phyloP scores from a whole-genome alignment of 2,888 invertebrate genomes.

The Diloba caeruleocephala region DNA sequence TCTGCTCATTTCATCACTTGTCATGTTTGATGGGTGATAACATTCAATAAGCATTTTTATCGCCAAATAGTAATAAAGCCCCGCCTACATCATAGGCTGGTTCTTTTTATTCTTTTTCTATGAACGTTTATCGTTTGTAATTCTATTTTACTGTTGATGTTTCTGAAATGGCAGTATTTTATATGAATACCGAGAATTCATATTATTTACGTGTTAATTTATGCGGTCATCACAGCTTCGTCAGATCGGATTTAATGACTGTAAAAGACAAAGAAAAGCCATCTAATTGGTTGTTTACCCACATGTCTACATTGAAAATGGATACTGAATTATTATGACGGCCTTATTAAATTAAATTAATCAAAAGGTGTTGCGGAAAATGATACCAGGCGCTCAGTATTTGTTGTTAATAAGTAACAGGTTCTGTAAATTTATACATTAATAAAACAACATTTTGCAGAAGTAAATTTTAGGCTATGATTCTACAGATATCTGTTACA shows the following conservation, averaged over 20 bases:
- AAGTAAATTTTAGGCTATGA: no score
- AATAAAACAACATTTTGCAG: no score
- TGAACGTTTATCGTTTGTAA: conserved; percentile 44
- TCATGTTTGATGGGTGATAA: conserved; percentile 64
- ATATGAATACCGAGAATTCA: conserved; percentile 54
- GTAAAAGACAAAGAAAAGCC: conserved; percentile 49
- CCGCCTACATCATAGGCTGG: conserved; percentile 44
- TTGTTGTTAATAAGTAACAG: no score
- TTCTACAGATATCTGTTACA: no score
- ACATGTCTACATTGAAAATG: conserved; percentile 41
- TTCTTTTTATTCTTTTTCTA: conserved; percentile 49
- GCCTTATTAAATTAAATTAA: conserved; percentile 25
- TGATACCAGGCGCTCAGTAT: no score
- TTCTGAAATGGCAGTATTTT: conserved; percentile 57
- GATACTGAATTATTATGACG: conserved; percentile 37
- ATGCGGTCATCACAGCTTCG: conserved; percentile 50
- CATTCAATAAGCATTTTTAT: conserved; percentile 69
- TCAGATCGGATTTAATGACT: conserved; percentile 48
- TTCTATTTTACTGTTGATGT: conserved; percentile 62
- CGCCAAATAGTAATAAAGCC: conserved; percentile 64
- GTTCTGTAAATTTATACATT: no score
- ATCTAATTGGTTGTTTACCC: conserved; percentile 47
- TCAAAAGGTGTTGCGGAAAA: conserved; percentile 6
- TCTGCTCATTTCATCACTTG: conserved; percentile 57
- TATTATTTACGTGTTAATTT: conserved; percentile 63